Conservation (phyloP, 2,888 invertebrate genomes). For the Nephrotoma guestfalica region DNA sequence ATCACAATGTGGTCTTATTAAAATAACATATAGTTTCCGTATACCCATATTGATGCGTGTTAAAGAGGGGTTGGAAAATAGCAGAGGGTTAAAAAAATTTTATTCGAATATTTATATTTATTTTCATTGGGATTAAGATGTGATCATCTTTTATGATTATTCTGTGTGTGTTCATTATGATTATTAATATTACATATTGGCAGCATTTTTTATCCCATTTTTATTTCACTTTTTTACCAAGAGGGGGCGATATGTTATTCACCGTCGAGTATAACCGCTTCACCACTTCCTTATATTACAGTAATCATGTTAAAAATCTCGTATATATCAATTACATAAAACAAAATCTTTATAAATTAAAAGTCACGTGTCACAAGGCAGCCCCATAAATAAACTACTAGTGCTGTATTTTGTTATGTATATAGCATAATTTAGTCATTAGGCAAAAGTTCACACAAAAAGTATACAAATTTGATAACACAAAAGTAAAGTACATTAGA, state of each 20-base stretch:
- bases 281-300: background rate
- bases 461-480: background rate
- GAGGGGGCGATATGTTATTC: background rate
- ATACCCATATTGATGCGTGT: background rate
- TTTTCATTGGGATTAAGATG: background rate
- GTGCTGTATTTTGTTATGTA: background rate
- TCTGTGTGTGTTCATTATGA: background rate
- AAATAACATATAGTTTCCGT: background rate
- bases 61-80: background rate
- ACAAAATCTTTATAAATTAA: background rate
- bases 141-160: background rate
- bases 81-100: background rate
- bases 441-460: background rate
- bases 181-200: background rate
- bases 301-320: background rate
- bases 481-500: background rate
- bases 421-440: background rate
- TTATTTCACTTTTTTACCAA: background rate
- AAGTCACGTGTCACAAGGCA: background rate
- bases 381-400: background rate
- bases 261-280: background rate
- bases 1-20: background rate
- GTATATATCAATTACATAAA: background rate
- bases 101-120: background rate
- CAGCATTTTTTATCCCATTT: background rate